Base-by-base conservation (phyloP, 2,113 vertebrate species). In the Psephotus haematonotus region DNA sequence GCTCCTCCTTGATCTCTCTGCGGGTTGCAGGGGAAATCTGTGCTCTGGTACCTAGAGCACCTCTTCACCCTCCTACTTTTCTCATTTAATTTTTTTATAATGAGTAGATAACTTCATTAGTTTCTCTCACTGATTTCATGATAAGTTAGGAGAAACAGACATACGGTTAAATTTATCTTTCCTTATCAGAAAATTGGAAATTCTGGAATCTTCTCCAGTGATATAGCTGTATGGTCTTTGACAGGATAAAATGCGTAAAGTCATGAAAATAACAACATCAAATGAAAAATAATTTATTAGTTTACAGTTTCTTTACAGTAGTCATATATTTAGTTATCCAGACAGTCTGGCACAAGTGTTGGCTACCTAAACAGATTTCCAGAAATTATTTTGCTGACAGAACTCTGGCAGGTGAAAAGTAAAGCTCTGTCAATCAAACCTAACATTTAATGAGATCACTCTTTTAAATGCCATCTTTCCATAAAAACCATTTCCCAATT, bases 391-490 rank as follows among this genome's bases (percentile, higher is more conserved):
- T 85, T 87, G 13, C 27, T 90, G 46, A 68, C 39, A 75, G 39
- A 78, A 5, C 28, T 63, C 15, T 78, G 55, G 17, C 22, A 87
- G 33, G 13, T 71, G 23, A 91, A 91, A 86, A 85, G 7, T 71
- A 43, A 83, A 78, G 27, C 11, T 16, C 27, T 50, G 15, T 70
- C 72, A 37, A 64, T 84, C 81, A 91, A 84, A 87, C 41, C 60
- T 20, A 53, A 59, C 60, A 78, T 89, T 94, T 92, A 22, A 53
- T 25, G 13, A 33, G 68, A 89, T 82, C 67, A 84, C 6, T 78
- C 28, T 87, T 90, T 77, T 27, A 92, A 96, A 96, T 79, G 29
- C 25, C 64, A 63, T 70, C 53, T 28, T 83, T 81, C 68, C 13
- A 65, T 80, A 74, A 83, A 90, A 93, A 62, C 3, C 11, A 4